Conservation (phyloP, 2,113 vertebrate species). For the Sinosuthora webbiana region DNA sequence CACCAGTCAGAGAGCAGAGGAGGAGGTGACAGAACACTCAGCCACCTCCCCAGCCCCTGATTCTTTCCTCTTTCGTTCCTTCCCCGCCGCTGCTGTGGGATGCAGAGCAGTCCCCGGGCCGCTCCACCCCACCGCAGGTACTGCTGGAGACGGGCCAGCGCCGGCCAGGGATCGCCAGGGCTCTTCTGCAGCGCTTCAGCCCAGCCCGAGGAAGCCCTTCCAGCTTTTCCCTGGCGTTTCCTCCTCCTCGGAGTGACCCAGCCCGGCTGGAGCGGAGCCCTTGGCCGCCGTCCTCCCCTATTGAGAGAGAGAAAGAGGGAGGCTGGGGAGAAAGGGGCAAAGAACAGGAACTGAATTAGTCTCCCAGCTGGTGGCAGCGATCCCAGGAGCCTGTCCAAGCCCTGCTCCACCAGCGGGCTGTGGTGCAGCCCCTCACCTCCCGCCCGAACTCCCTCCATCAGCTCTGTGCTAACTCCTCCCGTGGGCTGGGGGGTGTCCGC, state of each 20-base stretch:
- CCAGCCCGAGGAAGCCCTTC: not conserved
- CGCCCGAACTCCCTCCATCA: rapidly evolving
- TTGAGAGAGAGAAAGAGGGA: not conserved
- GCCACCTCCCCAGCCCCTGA: not conserved
- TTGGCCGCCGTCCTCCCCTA: not conserved
- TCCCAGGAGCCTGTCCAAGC: not conserved
- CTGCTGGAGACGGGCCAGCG: not conserved
- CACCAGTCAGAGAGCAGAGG: not conserved
- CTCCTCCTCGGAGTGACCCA: not conserved
- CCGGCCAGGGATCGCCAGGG: not conserved
- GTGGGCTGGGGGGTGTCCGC: not conserved
- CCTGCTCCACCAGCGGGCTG: not conserved
- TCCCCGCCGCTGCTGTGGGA: not conserved
- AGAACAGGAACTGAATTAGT: conserved; percentile 1
- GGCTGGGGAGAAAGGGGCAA: not conserved
- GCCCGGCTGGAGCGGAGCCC: conserved; percentile 21
- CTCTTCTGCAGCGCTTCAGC: not conserved
- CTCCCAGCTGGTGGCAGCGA: conserved; percentile 14
- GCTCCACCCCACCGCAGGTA: not conserved
- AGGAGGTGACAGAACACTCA: not conserved
- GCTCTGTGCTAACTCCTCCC: not conserved
- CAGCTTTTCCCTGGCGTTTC: not conserved
- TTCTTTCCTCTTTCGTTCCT: not conserved
- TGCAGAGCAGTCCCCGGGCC: not conserved
- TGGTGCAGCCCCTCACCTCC: not conserved